These are phyloP conservation scores for Mallateleia sp. DNA, from an alignment of 2,888 invertebrate genomes.

Conservation along the genomic window DNA sequence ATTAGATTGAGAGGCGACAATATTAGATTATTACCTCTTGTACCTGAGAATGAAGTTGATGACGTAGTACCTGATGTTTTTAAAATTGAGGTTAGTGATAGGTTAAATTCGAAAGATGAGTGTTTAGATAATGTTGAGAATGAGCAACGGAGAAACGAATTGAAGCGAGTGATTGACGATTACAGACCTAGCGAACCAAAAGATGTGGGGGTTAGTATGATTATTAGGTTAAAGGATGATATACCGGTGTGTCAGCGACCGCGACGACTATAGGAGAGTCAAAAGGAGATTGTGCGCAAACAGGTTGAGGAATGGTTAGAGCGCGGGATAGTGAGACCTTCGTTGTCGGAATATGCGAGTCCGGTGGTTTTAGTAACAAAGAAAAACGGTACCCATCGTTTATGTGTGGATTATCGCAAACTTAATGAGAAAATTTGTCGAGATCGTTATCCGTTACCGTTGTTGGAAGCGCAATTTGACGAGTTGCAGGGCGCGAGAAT, in stretches of 20 bases:
- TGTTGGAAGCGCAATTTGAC: constrained; percentile 72
- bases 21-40: neutral
- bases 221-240: constrained; percentile 61
- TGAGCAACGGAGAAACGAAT: too few species aligned
- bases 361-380: constrained; percentile 77
- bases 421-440: constrained; percentile 63
- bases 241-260: constrained; percentile 73
- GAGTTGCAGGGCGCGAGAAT: constrained; percentile 54
- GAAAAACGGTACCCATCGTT: constrained; percentile 60
- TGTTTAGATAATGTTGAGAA: too few species aligned
- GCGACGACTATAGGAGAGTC: constrained; percentile 63
- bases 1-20: neutral
- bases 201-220: constrained; percentile 54
- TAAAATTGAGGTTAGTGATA: neutral
- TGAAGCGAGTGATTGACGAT: too few species aligned
- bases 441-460: constrained; percentile 73
- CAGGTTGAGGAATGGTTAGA: constrained; percentile 79
- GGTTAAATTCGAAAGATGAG: too few species aligned
- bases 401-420: constrained; percentile 74
- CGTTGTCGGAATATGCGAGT: constrained; percentile 74
- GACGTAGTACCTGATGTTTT: constrained; percentile 25
- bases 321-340: constrained; percentile 61
- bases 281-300: constrained; percentile 60
- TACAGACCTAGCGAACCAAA: constrained; percentile 56
- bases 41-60: constrained; percentile 7